Conservation (phyloP, 2,113 vertebrate species). For the Xiphias gladius region DNA sequence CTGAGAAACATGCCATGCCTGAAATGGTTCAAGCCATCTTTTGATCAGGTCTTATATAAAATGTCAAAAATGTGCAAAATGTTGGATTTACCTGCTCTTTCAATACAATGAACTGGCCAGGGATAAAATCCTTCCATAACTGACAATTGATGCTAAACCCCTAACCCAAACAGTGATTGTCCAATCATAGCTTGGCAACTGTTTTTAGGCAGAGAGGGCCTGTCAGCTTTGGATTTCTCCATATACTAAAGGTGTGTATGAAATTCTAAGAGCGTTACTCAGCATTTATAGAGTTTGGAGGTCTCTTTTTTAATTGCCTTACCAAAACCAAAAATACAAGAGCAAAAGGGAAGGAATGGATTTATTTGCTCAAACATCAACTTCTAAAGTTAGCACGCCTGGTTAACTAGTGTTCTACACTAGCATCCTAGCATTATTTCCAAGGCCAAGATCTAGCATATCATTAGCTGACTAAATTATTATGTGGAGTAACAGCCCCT, state of each 20-base stretch:
- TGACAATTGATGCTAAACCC: not conserved
- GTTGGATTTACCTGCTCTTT: not conserved
- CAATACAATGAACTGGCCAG: not conserved
- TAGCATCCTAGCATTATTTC: too few species aligned
- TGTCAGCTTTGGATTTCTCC: not conserved
- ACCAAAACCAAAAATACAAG: too few species aligned
- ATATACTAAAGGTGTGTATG: not conserved
- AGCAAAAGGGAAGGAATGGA: too few species aligned
- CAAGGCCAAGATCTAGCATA: too few species aligned
- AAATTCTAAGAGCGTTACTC: not conserved
- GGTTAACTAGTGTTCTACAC: too few species aligned
- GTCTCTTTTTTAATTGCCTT: too few species aligned
- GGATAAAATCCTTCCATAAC: too few species aligned
- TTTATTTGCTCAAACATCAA: too few species aligned
- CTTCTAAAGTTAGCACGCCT: too few species aligned
- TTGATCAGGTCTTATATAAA: not conserved
- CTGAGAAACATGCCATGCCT: constrained; percentile 12
- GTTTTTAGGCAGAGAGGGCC: not conserved
- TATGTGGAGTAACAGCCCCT: too few species aligned
- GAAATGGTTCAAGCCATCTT: constrained; percentile 3
- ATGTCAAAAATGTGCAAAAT: not conserved
- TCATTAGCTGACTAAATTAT: too few species aligned
- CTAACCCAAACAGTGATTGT: not conserved
- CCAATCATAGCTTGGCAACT: not conserved
- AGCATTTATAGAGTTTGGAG: not conserved